Conservation (phyloP, 2,113 vertebrate genomes). For the Athene noctua region DNA sequence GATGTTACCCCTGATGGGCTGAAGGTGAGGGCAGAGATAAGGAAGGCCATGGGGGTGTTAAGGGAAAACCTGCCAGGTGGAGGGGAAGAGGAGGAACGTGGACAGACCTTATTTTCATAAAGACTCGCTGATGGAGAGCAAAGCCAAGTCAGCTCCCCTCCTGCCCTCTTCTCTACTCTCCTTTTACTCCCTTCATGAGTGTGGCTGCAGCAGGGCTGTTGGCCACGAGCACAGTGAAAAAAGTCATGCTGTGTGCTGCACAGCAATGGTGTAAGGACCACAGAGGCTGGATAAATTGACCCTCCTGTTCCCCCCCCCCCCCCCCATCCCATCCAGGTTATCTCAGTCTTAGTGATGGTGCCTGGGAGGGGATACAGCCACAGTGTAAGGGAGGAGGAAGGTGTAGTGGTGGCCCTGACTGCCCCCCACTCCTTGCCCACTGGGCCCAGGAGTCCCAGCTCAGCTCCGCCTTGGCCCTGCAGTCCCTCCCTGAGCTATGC, state of each 20-base stretch:
- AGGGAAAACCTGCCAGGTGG: not conserved
- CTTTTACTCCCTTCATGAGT: rapidly evolving
- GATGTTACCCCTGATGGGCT: not conserved
- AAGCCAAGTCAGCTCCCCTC: not conserved
- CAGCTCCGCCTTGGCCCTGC: not conserved
- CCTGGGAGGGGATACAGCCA: not conserved
- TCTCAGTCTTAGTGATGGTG: not conserved
- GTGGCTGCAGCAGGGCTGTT: not conserved
- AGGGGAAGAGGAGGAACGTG: not conserved
- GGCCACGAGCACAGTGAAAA: not conserved
- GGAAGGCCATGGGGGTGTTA: not conserved
- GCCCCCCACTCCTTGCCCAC: not conserved
- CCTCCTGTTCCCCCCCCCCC: too few species aligned
- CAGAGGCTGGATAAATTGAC: not conserved
- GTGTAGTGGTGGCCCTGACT: too few species aligned
- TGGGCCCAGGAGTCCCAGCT: not conserved
- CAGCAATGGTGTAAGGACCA: not conserved
- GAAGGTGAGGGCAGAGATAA: not conserved
- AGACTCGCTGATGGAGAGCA: not conserved
- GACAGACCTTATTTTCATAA: rapidly evolving
- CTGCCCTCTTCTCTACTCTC: not conserved
- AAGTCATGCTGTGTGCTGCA: not conserved
- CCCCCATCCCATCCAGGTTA: too few species aligned
- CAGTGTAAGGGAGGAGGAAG: not conserved
- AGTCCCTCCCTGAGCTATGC: not conserved